Conservation (phyloP, 2,113 vertebrate species). For the Nerophis ophidion region DNA sequence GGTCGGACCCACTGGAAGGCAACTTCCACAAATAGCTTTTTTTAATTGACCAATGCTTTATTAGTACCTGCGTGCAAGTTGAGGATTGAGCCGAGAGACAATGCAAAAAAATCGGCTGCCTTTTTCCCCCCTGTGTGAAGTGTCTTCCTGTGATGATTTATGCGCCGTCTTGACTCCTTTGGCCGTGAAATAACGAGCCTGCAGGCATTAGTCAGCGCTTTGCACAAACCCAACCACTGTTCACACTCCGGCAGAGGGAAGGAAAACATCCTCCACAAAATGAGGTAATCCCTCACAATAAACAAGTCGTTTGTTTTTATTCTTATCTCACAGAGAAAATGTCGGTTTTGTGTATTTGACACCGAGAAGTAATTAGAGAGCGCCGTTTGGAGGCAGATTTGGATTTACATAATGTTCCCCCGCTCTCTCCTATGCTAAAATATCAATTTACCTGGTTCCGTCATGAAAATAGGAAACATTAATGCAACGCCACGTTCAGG, state of each 20-base stretch:
- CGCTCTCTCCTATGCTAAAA: not conserved
- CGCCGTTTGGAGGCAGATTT: constrained; percentile 20
- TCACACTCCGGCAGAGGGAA: not conserved
- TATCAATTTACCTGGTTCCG: too few relatives aligned
- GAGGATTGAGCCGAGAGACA: not conserved
- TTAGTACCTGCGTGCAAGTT: not conserved
- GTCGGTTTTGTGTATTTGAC: constrained; percentile 12
- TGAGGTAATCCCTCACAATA: constrained; percentile 21
- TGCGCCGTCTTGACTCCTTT: not conserved
- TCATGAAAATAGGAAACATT: too few relatives aligned
- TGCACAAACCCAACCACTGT: not conserved
- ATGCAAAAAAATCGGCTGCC: not conserved
- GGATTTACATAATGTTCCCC: constrained; percentile 27
- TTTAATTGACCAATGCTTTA: too few relatives aligned
- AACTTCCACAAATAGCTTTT: too few relatives aligned
- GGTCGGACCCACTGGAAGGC: too few relatives aligned
- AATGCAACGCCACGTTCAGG: too few relatives aligned
- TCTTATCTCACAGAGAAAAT: constrained; percentile 1
- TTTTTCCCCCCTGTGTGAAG: not conserved
- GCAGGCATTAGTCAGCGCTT: constrained; percentile 1
- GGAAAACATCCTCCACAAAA: constrained; percentile 8
- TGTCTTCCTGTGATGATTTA: not conserved
- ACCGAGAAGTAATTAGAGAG: constrained; percentile 13
- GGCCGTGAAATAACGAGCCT: not conserved
- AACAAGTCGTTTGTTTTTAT: constrained; percentile 23